These are phyloP conservation scores for Netelia fuscicornis DNA, from an alignment of 2,888 invertebrate species.

Conservation along the genomic window DNA sequence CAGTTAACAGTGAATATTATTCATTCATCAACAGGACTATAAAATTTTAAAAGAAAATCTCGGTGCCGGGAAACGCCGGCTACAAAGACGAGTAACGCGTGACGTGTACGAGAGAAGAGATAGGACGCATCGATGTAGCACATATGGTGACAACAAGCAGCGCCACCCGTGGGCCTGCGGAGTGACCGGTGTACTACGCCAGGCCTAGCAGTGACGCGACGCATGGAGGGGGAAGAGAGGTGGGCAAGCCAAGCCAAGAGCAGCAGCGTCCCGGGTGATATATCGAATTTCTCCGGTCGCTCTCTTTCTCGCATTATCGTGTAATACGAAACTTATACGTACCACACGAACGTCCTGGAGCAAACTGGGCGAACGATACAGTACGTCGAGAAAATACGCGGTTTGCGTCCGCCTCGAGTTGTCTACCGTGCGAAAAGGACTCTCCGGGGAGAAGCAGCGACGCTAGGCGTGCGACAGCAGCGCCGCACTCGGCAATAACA, in stretches of 20 bases:
- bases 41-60: too few relatives aligned
- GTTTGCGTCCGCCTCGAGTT: neutral
- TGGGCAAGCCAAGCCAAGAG: conserved; percentile 2
- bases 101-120: too few relatives aligned
- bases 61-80: too few relatives aligned
- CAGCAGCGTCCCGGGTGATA: neutral
- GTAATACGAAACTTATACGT: conserved; percentile 44
- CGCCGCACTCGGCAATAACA: neutral
- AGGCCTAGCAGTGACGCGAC: too few relatives aligned
- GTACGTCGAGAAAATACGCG: conserved; percentile 2
- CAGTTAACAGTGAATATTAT: too few relatives aligned
- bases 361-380: conserved; percentile 28
- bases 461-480: neutral
- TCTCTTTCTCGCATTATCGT: conserved; percentile 41
- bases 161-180: too few relatives aligned
- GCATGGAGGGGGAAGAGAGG: neutral
- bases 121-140: too few relatives aligned
- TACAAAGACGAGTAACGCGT: too few relatives aligned
- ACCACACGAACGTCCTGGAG: neutral
- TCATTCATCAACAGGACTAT: too few relatives aligned
- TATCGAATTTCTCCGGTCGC: conserved; percentile 61
- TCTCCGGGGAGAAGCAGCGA: neutral
- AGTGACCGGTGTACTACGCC: too few relatives aligned
- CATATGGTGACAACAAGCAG: too few relatives aligned
- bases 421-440: neutral